phyloP scores from a whole-genome alignment of 2,113 vertebrate genomes.

The Onychostruthus taczanowskii region DNA sequence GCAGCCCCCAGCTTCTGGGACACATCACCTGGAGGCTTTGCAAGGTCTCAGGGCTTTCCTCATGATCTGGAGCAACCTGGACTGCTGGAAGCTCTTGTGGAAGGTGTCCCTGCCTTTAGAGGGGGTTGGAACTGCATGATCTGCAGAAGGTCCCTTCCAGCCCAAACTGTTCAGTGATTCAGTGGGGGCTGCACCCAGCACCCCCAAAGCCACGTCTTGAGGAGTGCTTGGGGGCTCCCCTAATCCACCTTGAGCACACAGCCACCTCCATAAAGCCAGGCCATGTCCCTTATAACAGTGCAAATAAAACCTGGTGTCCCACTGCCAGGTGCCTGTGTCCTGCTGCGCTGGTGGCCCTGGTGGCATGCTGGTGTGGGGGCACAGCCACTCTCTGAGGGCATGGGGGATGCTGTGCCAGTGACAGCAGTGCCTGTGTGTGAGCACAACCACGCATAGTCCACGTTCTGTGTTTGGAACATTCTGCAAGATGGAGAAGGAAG shows the following conservation, averaged over 20 bases:
- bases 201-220: background rate
- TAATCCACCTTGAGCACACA: background rate
- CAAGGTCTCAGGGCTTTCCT: background rate
- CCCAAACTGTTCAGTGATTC: background rate
- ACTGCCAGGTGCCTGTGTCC: background rate
- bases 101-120: background rate
- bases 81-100: background rate
- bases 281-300: background rate
- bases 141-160: background rate
- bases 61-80: background rate
- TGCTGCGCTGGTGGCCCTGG: background rate
- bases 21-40: background rate
- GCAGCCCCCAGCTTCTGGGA: background rate
- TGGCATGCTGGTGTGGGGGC: background rate
- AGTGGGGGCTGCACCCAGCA: background rate
- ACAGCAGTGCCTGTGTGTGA: background rate
- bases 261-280: background rate
- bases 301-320: conserved; percentile 3
- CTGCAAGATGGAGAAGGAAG: background rate
- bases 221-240: background rate
- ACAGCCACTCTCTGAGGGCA: accelerated
- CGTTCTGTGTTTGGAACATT: accelerated
- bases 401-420: background rate
- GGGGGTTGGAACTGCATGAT: background rate
- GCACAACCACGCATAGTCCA: background rate